Evolutionary conservation across 1,140 invertebrate species (phyloP), one percentile per base, ranked within the genome.

Genomic region (Cryptotermes secundus): DNA sequence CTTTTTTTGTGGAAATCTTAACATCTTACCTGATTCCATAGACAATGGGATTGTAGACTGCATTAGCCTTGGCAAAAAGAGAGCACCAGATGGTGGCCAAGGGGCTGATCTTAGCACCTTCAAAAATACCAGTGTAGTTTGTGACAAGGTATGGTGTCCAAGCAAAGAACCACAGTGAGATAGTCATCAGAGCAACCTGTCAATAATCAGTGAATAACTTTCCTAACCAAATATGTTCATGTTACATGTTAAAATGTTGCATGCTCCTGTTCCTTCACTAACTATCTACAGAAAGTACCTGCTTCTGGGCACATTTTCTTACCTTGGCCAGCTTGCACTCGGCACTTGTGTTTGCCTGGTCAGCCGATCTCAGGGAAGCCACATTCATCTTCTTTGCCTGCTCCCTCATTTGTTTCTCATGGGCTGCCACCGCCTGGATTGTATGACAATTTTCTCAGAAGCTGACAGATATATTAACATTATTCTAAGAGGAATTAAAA

Each of bases 311-410:
- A 36, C 53, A 38, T 59, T 34, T 49, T 26, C 65, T 79, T 85
- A 92, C 92, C 91, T 96, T 96, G 49, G 95, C 95, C 86, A 96
- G 88, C 91, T 95, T 95, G 86, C 92, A 93, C 90, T 96, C 95
- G 26, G 95, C 93, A 86, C 94, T 95, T 81, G 93, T 92, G 84
- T 92, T 91, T 35, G 92, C 90, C 86, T 92, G 91, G 86, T 95
- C 94, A 36, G 92, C 91, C 22, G 94, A 94, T 87, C 95, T 89
- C 82, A 96, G 89, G 2, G 95, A 96, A 82, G 95, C 93, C 19
- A 96, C 95, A 87, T 96, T 96, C 95, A 96, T 96, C 89, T 96
- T 96, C 89, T 96, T 96, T 4, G 95, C 95, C 89, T 96, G 95
- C 88, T 96, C 95, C 83, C 94, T 89, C 94, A 97, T 96, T 65